Conservation (phyloP, 2,113 vertebrate genomes). For the Crypturellus undulatus region DNA sequence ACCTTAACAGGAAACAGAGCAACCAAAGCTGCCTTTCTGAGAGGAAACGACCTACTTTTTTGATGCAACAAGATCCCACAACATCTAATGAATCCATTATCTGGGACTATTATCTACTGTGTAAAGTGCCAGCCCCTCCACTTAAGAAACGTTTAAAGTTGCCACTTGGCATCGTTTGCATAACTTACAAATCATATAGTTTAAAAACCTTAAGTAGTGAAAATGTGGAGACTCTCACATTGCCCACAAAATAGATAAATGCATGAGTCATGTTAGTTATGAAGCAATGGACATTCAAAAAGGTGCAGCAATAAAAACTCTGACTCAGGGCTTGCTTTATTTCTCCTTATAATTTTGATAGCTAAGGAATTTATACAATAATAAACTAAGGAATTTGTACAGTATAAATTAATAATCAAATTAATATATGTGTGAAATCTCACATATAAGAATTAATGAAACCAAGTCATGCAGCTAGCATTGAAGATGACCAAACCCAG, state of each 20-base stretch:
- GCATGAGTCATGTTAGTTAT: neutral
- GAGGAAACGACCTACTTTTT: neutral
- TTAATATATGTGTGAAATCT: neutral
- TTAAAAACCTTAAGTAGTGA: conserved; percentile 2
- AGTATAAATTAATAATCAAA: neutral
- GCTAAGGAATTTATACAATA: neutral
- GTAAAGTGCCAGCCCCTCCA: neutral
- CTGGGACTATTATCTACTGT: conserved; percentile 7
- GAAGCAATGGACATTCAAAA: neutral
- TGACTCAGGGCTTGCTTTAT: neutral
- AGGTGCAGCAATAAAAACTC: neutral
- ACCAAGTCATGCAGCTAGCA: neutral
- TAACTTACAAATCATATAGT: neutral
- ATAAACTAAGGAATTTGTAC: neutral
- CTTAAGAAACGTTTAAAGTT: conserved; percentile 13
- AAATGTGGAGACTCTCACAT: neutral
- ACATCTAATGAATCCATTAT: neutral
- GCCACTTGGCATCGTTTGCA: neutral
- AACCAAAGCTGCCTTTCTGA: neutral
- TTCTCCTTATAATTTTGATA: neutral
- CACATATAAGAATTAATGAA: neutral
- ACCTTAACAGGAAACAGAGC: neutral
- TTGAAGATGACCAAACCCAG: neutral
- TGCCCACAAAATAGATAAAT: neutral
- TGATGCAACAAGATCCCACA: neutral